Evolutionary conservation across 1,140 invertebrate genomes (phyloP), one percentile per base, ranked within the genome.

Genomic region (Berghia stephanieae): DNA sequence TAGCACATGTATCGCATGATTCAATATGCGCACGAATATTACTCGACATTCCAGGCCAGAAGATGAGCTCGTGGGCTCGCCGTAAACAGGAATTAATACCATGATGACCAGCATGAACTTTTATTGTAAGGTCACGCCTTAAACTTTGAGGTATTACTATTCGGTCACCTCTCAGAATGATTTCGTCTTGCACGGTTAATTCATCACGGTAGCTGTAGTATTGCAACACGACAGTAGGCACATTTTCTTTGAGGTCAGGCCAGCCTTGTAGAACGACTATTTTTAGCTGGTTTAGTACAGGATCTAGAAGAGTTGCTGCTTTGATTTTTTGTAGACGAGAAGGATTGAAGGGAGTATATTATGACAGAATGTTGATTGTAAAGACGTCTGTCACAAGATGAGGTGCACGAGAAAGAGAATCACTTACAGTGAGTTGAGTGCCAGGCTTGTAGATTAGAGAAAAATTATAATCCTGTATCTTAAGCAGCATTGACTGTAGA

Each of bases 101-200:
- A 21, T 79, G 52, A 69, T 83, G 83, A 52, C 49, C 75, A 1
- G 70, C 66, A 49, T 83, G 82, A n/a, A 73, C 13, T 31, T 69
- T 52, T 16, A 46, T 52, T 36, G 76, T 63, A 68, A 82, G 78
- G 24, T 85, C 78, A 21, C 18, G 24, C 34, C 80, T 27, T 31
- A 81, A 31, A 16, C 16, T 6, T 16, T 44, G 10, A 27, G 81
- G 82, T 18, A 83, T 78, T 3, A 82, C 69, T 10, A 80, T 69
- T 79, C 73, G 76, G 31, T 75, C 42, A 27, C 82, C 79, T 73
- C 77, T 75, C 18, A 78, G 79, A 4, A 83, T 78, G 0, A 83
- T 46, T 13, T 81, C 82, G 75, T 83, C 74, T 75, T 81, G 78
- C 24, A 83, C 66, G 24, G 81, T 78, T n/a, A 81, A 55, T 40